Conservation (phyloP, 2,797 vertebrate species). For the Pelobates cultripes region DNA sequence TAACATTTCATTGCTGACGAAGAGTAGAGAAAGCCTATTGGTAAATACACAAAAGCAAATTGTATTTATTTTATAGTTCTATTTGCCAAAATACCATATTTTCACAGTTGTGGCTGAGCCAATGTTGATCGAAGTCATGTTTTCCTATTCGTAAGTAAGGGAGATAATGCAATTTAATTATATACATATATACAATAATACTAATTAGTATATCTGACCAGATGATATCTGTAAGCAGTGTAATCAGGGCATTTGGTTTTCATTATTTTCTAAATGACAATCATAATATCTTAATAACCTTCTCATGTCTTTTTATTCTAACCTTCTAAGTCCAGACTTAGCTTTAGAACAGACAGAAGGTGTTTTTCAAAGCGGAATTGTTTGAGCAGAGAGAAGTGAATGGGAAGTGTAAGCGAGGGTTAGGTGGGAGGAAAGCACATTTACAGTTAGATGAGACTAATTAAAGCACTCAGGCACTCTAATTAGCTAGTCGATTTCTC, state of each 20-base stretch:
- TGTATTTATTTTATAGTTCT: too few relatives aligned
- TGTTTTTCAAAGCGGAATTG: background rate
- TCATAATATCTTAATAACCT: constrained; percentile 19
- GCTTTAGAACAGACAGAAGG: constrained; percentile 27
- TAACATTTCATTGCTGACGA: too few relatives aligned
- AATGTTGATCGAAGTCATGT: too few relatives aligned
- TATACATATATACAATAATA: background rate
- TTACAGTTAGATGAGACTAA: constrained; percentile 52
- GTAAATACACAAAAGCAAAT: too few relatives aligned
- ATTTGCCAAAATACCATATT: too few relatives aligned
- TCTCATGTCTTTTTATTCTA: constrained; percentile 10
- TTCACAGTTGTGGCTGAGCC: too few relatives aligned
- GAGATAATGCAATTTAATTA: too few relatives aligned
- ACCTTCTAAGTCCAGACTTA: background rate
- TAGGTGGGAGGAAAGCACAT: constrained; percentile 51
- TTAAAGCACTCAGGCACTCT: constrained; percentile 54
- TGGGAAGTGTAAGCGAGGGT: constrained; percentile 25
- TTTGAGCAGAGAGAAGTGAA: constrained; percentile 35
- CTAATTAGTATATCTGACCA: background rate
- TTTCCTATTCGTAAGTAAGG: too few relatives aligned
- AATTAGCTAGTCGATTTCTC: constrained; percentile 52
- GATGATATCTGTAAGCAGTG: background rate
- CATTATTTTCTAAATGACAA: constrained; percentile 8
- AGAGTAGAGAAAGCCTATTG: too few relatives aligned
- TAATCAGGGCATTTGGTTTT: background rate